These are phyloP conservation scores for Ceratina australensis DNA, from an alignment of 1,140 invertebrate genomes.

Conservation along the genomic window DNA sequence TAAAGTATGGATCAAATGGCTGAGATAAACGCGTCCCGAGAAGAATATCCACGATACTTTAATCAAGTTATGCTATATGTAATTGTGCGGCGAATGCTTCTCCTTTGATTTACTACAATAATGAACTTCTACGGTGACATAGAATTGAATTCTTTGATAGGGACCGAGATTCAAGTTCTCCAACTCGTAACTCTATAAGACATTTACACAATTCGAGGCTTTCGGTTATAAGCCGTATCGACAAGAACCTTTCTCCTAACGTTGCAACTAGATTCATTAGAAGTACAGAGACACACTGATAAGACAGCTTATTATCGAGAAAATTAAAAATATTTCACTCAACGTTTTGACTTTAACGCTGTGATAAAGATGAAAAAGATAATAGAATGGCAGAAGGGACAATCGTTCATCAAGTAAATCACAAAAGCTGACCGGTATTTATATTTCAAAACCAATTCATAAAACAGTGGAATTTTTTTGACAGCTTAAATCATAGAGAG, in stretches of 20 bases:
- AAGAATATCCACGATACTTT: neutral
- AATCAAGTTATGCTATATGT: slow-evolving; percentile 8
- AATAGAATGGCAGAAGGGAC: neutral
- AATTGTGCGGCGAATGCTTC: neutral
- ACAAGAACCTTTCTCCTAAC: too few relatives aligned
- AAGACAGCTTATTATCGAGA: neutral
- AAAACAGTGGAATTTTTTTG: neutral
- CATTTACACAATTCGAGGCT: too few relatives aligned
- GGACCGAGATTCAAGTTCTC: neutral
- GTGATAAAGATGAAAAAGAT: neutral
- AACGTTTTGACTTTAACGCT: too few relatives aligned
- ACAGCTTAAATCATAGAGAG: neutral
- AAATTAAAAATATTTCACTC: neutral
- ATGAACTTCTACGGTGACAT: neutral
- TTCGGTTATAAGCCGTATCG: too few relatives aligned
- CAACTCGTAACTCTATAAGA: too few relatives aligned
- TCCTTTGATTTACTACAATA: neutral
- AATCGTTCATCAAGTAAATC: slow-evolving; percentile 6
- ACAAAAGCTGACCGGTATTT: neutral
- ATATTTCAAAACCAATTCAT: neutral
- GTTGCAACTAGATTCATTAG: too few relatives aligned
- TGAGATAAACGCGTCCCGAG: neutral
- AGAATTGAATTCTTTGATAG: neutral
- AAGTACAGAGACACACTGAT: too few relatives aligned
- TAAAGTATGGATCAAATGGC: too few relatives aligned